Conservation (phyloP, 1,140 invertebrate genomes). For the Nasonia longicornis region DNA sequence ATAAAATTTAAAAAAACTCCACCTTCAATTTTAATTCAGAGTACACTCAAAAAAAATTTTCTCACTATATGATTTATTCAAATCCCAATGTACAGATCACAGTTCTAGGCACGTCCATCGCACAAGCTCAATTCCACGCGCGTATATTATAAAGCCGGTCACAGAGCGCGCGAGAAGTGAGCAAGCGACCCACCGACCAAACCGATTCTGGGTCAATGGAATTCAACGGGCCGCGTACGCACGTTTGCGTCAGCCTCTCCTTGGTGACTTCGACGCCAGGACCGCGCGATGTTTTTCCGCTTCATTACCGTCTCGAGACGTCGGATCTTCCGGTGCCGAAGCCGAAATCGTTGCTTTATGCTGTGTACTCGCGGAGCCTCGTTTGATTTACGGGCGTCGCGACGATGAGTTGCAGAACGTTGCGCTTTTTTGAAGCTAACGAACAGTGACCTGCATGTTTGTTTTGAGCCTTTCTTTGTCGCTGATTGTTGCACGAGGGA, state of each 20-base stretch:
- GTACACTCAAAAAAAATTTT: too few relatives aligned
- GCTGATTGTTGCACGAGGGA: background rate
- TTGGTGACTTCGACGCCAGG: background rate
- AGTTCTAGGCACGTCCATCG: background rate
- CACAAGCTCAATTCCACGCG: background rate
- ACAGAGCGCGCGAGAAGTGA: constrained; percentile 48
- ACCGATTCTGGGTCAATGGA: constrained; percentile 65
- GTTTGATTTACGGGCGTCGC: background rate
- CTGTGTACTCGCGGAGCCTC: background rate
- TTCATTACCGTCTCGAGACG: constrained; percentile 15
- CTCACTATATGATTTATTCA: background rate
- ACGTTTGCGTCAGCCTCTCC: constrained; percentile 14
- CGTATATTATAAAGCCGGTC: constrained; percentile 53
- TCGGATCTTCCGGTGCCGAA: background rate
- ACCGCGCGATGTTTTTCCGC: background rate
- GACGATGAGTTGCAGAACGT: background rate
- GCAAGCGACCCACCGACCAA: constrained; percentile 54
- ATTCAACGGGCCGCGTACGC: constrained; percentile 58
- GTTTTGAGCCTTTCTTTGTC: background rate
- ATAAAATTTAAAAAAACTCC: too few relatives aligned
- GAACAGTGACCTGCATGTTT: background rate
- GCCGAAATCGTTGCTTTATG: background rate
- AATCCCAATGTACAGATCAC: background rate
- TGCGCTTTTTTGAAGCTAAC: background rate
- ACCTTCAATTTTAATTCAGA: too few relatives aligned